Evolutionary conservation across 2,888 invertebrate species (phyloP).

Genomic region (Brachynemurus nebulosus): DNA sequence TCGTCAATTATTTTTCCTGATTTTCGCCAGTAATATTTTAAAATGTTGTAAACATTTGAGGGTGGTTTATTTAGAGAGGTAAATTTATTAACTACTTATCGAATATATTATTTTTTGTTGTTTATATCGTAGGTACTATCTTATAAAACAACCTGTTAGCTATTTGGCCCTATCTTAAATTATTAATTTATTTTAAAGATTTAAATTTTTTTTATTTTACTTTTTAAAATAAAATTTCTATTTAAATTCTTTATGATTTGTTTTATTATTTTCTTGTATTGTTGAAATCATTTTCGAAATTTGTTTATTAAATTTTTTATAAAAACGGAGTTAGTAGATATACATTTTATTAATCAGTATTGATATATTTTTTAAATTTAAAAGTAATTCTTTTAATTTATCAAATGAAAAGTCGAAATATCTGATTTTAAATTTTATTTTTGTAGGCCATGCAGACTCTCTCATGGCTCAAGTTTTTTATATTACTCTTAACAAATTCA

Average conservation of each 20-base stretch:
- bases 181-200: background rate
- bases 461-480: constrained; percentile 3
- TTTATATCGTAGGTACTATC: background rate
- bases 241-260: background rate
- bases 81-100: background rate
- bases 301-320: background rate
- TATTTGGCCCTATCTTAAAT: background rate
- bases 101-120: background rate
- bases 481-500: background rate
- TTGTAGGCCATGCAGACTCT: constrained; percentile 2
- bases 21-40: background rate
- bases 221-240: background rate
- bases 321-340: background rate
- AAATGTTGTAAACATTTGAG: background rate
- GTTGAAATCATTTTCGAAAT: background rate
- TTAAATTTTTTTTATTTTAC: background rate
- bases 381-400: background rate
- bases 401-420: too few relatives aligned
- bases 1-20: background rate
- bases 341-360: background rate
- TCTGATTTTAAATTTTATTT: background rate
- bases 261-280: background rate
- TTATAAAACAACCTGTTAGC: constrained; percentile 5
- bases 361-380: background rate
- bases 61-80: constrained; percentile 1